Conservation (phyloP, 2,797 vertebrate genomes). For the Cossypha caffra region DNA sequence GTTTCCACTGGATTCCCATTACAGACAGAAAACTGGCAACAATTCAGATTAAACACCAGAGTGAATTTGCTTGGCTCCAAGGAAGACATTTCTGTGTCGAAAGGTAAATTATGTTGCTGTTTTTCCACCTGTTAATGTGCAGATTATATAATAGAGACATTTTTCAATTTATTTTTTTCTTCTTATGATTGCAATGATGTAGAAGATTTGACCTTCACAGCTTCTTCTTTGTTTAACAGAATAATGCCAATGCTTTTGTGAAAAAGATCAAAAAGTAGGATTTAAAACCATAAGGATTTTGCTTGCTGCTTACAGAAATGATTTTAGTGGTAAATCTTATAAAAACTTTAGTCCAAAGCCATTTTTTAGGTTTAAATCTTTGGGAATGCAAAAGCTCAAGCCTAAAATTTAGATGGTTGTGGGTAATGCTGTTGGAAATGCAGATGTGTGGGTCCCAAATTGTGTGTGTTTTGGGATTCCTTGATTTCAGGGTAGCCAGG, state of each 20-base stretch:
- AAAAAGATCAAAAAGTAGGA: not conserved
- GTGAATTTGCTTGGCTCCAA: slow-evolving; percentile 59
- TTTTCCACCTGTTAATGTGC: slow-evolving; percentile 68
- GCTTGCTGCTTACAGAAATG: not conserved
- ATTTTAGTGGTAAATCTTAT: not conserved
- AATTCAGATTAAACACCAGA: slow-evolving; percentile 68
- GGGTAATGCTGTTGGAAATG: not conserved
- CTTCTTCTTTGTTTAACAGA: not conserved
- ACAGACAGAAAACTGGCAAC: slow-evolving; percentile 65
- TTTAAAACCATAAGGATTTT: not conserved
- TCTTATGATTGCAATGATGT: not conserved
- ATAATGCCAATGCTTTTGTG: not conserved
- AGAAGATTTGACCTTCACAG: not conserved
- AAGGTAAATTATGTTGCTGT: slow-evolving; percentile 56
- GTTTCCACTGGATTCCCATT: slow-evolving; percentile 63
- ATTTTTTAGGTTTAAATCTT: not conserved
- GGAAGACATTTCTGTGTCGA: slow-evolving; percentile 53
- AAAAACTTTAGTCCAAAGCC: not conserved
- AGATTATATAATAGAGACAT: slow-evolving; percentile 51
- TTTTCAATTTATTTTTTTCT: slow-evolving; percentile 22
- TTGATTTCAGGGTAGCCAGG: slow-evolving; percentile 10
- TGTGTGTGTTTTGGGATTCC: not conserved
- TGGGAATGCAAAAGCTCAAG: not conserved
- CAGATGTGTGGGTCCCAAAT: not conserved
- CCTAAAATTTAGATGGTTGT: not conserved